Conservation (phyloP, 2,888 invertebrate species). For the Trachelus stipa region DNA sequence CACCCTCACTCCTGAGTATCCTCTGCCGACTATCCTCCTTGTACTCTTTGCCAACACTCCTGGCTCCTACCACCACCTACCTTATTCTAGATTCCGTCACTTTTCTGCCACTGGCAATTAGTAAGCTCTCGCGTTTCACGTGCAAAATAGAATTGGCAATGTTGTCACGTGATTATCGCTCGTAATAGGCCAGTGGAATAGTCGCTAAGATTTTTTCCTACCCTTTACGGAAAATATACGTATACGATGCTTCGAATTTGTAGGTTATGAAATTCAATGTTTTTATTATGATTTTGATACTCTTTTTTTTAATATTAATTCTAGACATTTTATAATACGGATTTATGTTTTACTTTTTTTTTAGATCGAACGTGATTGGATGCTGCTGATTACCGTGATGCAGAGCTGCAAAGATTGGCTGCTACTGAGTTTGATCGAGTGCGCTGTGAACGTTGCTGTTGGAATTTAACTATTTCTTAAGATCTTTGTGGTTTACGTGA, state of each 20-base stretch:
- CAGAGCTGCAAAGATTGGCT: neutral
- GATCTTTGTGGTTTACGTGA: neutral
- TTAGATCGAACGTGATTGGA: neutral
- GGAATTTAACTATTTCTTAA: neutral
- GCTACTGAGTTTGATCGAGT: neutral
- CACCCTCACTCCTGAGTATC: constrained; percentile 6
- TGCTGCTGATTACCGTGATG: neutral
- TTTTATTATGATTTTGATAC: neutral
- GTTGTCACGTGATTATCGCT: neutral
- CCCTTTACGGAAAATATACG: neutral
- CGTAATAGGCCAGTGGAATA: neutral
- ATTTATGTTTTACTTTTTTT: neutral
- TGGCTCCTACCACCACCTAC: neutral
- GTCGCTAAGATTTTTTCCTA: neutral
- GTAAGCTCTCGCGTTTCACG: neutral
- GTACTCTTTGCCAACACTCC: neutral
- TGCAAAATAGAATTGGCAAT: neutral
- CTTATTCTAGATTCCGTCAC: neutral
- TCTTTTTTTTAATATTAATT: neutral
- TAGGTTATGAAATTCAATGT: neutral
- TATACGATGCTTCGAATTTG: neutral
- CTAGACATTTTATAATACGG: neutral
- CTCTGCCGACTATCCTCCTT: neutral
- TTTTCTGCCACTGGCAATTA: neutral
- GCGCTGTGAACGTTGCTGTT: neutral